Percentiles rank a stretch among this genome's conserved stretches.
Evolutionary conservation across 2,113 vertebrate species (phyloP).

Genomic region (Tapirus terrestris): DNA sequence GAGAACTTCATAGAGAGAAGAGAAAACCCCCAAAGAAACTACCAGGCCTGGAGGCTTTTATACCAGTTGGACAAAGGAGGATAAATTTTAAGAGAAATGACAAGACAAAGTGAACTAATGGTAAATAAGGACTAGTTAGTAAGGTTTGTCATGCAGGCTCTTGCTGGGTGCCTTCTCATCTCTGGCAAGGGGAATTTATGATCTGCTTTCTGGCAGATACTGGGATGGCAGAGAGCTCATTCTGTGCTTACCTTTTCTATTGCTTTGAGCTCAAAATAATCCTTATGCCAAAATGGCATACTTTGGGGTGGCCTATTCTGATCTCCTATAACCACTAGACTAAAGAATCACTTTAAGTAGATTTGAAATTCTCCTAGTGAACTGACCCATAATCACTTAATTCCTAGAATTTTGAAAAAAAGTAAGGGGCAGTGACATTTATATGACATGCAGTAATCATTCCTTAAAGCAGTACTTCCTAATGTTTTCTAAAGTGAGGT

Average conservation of each 20-base stretch:
- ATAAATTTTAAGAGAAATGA: not conserved
- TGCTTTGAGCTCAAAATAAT: not conserved
- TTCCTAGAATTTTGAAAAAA: not conserved
- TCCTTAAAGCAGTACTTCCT: not conserved
- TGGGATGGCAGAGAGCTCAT: not conserved
- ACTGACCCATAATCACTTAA: not conserved
- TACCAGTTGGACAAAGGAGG: not conserved
- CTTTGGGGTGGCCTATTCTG: not conserved
- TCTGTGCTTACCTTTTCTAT: not conserved
- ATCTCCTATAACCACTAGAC: not conserved
- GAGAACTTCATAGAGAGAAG: not conserved
- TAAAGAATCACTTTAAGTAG: not conserved
- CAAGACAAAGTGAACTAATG: not conserved
- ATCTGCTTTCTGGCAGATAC: not conserved
- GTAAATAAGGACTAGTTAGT: not conserved
- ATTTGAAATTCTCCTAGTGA: not conserved
- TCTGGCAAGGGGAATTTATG: not conserved
- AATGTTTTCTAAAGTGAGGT: not conserved
- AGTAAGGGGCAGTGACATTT: not conserved
- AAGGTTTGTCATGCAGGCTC: not conserved
- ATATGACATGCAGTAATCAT: not conserved
- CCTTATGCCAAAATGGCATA: not conserved
- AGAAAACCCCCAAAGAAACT: not conserved
- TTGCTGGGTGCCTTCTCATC: not conserved
- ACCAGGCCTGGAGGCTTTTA: not conserved